A percentile compares a stretch with the other conserved stretches of the same genome.
These are phyloP conservation scores for Hesperia comma DNA, from an alignment of 2,888 invertebrate genomes.

Conservation along the genomic window DNA sequence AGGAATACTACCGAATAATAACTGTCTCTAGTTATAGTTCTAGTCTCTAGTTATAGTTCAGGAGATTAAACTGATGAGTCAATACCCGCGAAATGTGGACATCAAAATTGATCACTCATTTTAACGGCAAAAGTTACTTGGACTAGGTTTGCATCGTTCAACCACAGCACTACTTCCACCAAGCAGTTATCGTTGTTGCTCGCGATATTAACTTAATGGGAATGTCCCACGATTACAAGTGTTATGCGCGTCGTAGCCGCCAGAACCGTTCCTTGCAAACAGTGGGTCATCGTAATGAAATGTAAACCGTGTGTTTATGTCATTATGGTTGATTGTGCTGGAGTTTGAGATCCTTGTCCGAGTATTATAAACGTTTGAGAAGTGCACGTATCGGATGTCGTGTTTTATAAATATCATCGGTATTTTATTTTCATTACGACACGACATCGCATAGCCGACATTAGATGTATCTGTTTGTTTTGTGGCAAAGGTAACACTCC, in stretches of 20 bases:
- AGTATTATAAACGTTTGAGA: slow-evolving; percentile 7
- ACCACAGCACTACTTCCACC: slow-evolving; percentile 38
- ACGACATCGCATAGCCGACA: not conserved
- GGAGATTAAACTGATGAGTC: not conserved
- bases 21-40: too few relatives aligned
- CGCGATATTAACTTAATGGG: slow-evolving; percentile 41
- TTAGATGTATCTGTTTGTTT: slow-evolving; percentile 6
- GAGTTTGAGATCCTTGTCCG: not conserved
- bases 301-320: slow-evolving; percentile 22
- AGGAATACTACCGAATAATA: too few relatives aligned
- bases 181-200: slow-evolving; percentile 36
- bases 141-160: slow-evolving; percentile 39
- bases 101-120: slow-evolving; percentile 34
- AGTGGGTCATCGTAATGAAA: slow-evolving; percentile 35
- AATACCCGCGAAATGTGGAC: slow-evolving; percentile 1
- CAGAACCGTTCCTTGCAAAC: slow-evolving; percentile 26
- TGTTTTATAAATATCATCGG: slow-evolving; percentile 24
- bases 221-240: slow-evolving; percentile 42
- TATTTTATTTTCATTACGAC: slow-evolving; percentile 24
- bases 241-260: slow-evolving; percentile 36
- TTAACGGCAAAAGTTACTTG: slow-evolving; percentile 33
- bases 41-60: too few relatives aligned
- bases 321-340: slow-evolving; percentile 8
- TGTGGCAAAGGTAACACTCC: not conserved
- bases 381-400: slow-evolving; percentile 19